A percentile compares a stretch with the other conserved stretches of the same genome.
Conservation (phyloP, 2,797 vertebrate genomes). For the Halcyon smyrnensis region DNA sequence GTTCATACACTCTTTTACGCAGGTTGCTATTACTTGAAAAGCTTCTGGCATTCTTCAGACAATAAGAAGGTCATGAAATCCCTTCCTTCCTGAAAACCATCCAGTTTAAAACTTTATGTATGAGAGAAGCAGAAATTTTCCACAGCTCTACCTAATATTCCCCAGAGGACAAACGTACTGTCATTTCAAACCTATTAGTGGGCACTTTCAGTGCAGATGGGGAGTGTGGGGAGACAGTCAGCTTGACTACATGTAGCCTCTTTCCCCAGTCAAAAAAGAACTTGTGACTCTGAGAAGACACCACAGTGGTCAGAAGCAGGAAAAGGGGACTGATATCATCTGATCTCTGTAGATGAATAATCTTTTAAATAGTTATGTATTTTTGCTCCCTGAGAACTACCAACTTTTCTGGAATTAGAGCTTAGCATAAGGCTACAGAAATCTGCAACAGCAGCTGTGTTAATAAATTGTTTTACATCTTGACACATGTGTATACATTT, state of each 20-base stretch:
- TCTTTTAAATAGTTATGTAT: neutral
- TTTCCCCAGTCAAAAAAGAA: neutral
- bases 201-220: neutral
- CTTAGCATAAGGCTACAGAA: neutral
- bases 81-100: slow-evolving; percentile 64
- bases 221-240: neutral
- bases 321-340: neutral
- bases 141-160: neutral
- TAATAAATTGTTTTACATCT: neutral
- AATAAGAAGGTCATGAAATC: slow-evolving; percentile 73
- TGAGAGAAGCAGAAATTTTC: neutral
- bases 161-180: neutral
- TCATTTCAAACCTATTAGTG: slow-evolving; percentile 33
- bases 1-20: slow-evolving; percentile 70
- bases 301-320: neutral
- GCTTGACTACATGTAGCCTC: neutral
- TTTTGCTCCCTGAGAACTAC: neutral
- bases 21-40: slow-evolving; percentile 75
- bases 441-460: neutral
- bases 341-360: neutral
- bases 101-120: slow-evolving; percentile 26
- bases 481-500: neutral
- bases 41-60: slow-evolving; percentile 73
- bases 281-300: neutral
- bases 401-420: neutral